Evolutionary conservation across 2,113 vertebrate species (phyloP).

Genomic region (Saimiri boliviensis): DNA sequence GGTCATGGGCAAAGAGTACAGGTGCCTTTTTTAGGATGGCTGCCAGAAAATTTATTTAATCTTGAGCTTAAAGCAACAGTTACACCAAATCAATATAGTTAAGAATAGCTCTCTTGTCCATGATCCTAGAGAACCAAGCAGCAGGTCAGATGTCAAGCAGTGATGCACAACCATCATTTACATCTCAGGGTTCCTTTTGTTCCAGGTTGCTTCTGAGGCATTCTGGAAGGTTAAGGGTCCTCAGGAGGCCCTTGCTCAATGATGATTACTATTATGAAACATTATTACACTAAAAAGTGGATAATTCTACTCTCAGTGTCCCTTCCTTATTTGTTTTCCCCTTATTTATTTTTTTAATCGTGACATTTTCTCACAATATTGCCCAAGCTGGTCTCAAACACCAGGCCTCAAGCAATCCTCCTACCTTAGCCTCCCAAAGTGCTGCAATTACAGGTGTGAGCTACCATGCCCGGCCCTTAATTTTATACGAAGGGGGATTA

Average conservation of each 20-base stretch:
- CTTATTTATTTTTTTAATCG: too few relatives aligned
- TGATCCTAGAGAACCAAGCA: not conserved
- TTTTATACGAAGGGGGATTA: not conserved
- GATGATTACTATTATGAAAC: not conserved
- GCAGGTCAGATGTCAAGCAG: not conserved
- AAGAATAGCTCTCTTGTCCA: not conserved
- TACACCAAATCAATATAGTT: not conserved
- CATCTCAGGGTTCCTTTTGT: not conserved
- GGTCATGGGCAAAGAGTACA: not conserved
- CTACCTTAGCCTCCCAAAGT: too few relatives aligned
- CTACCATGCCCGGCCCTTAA: not conserved
- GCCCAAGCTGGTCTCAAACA: too few relatives aligned
- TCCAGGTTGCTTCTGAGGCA: not conserved
- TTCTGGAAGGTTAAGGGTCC: not conserved
- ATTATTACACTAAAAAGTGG: not conserved
- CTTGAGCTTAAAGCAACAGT: conserved; percentile 20
- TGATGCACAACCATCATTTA: not conserved
- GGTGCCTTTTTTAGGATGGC: not conserved
- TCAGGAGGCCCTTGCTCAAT: not conserved
- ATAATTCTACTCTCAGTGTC: not conserved
- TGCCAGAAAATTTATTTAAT: not conserved
- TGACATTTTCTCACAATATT: too few relatives aligned
- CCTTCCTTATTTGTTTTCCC: not conserved
- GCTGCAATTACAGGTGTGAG: too few relatives aligned
- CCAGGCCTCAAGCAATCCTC: too few relatives aligned